These are phyloP conservation scores for Chelonus formosanus DNA, from an alignment of 2,888 invertebrate species.

Conservation along the genomic window DNA sequence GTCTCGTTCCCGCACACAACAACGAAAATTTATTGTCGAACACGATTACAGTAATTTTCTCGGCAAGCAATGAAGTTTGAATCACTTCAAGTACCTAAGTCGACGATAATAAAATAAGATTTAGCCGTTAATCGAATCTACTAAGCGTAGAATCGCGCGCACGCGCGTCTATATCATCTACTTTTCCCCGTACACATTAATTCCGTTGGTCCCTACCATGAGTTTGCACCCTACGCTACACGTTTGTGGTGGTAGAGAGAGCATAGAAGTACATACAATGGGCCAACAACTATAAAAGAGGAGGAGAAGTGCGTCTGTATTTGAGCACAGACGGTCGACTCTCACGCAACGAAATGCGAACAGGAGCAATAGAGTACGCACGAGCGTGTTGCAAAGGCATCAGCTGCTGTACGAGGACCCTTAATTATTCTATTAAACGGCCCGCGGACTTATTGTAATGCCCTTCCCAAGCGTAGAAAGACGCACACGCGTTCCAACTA, in stretches of 20 bases:
- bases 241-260: conserved; percentile 32
- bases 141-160: conserved; percentile 10
- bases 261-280: conserved; percentile 11
- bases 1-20: neutral
- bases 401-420: conserved; percentile 62
- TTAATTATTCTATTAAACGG: conserved; percentile 65
- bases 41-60: conserved; percentile 30
- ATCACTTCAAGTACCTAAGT: conserved; percentile 22
- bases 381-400: conserved; percentile 49
- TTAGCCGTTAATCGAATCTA: conserved; percentile 32
- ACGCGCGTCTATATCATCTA: conserved; percentile 30
- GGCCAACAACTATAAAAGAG: conserved; percentile 36
- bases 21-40: conserved; percentile 25
- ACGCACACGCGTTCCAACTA: conserved; percentile 32
- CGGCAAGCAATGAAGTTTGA: conserved; percentile 30
- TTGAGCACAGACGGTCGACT: conserved; percentile 35
- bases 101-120: conserved; percentile 31
- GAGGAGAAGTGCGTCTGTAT: conserved; percentile 14
- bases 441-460: conserved; percentile 60
- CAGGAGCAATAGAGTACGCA: conserved; percentile 32
- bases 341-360: conserved; percentile 33
- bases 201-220: conserved; percentile 46
- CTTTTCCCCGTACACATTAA: conserved; percentile 49
- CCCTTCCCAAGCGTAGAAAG: conserved; percentile 38
- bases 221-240: conserved; percentile 22